Conservation (phyloP, 2,113 vertebrate species). For the Addax nasomaculatus region DNA sequence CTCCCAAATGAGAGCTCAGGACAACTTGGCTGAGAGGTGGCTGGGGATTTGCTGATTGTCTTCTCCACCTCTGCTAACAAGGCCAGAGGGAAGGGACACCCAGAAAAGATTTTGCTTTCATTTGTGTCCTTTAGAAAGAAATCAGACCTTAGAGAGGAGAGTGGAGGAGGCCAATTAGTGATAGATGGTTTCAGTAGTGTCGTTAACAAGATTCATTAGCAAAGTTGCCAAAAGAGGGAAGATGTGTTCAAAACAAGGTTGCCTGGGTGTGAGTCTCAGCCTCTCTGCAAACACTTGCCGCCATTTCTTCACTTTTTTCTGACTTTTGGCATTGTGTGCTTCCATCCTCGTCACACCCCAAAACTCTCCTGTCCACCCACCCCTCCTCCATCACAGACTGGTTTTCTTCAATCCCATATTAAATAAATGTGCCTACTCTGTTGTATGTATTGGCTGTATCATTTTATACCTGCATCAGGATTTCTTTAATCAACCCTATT, state of each 20-base stretch:
- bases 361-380: background rate
- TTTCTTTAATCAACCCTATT: background rate
- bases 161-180: constrained; percentile 21
- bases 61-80: constrained; percentile 29
- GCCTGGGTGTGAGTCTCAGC: background rate
- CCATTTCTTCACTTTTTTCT: background rate
- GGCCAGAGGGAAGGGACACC: background rate
- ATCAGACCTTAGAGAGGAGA: background rate
- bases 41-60: constrained; percentile 1
- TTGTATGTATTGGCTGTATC: background rate
- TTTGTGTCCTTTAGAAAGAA: constrained; percentile 24
- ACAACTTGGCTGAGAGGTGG: background rate
- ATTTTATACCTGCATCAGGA: background rate
- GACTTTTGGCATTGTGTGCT: background rate
- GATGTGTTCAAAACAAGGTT: background rate
- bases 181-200: background rate
- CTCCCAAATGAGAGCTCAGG: constrained; percentile 23
- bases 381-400: background rate
- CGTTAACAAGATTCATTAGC: constrained; percentile 1
- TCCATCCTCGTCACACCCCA: background rate
- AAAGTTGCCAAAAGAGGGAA: background rate
- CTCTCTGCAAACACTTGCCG: background rate
- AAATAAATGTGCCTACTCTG: background rate
- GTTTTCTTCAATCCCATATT: background rate
- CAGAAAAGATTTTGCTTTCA: background rate